These are phyloP conservation scores for Bemisia tabaci DNA, from an alignment of 1,140 invertebrate genomes.

Conservation along the genomic window DNA sequence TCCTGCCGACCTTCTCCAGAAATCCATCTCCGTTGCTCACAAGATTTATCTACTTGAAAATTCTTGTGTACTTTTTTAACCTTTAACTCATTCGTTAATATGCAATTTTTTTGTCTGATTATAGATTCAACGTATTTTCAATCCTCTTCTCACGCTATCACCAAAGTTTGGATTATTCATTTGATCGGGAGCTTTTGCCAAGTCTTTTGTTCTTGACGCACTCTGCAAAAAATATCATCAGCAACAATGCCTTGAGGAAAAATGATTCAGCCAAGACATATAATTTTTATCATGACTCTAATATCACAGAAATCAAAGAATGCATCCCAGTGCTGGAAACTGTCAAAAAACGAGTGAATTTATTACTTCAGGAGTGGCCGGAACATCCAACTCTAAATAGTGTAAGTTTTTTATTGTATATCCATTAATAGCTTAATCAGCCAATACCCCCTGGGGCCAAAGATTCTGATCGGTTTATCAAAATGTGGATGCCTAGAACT, in stretches of 20 bases:
- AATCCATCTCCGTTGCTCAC: no score
- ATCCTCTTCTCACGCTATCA: not conserved
- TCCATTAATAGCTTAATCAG: no score
- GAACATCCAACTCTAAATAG: conserved; percentile 75
- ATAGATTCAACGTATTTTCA: conserved; percentile 37
- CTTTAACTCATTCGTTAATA: no score
- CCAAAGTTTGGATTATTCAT: conserved; percentile 32
- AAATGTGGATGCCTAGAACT: no score
- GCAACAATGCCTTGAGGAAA: not conserved
- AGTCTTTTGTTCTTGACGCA: conserved; percentile 33
- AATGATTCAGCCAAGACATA: conserved; percentile 23
- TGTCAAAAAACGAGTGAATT: conserved; percentile 44
- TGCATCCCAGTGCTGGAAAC: conserved; percentile 51
- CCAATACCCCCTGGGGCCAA: no score
- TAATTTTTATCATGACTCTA: conserved; percentile 79
- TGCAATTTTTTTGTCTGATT: no score
- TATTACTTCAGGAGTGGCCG: conserved; percentile 70
- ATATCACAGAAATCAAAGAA: conserved; percentile 58
- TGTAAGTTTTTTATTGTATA: conserved; percentile 34
- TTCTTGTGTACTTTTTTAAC: no score
- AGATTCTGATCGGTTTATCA: no score
- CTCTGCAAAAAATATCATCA: conserved; percentile 7
- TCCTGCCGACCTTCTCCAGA: no score
- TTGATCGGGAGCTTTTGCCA: conserved; percentile 37
- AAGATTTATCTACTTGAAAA: no score